Evolutionary conservation across 2,797 vertebrate species (phyloP), one percentile per base, ranked within the genome.

Genomic region (Capromys pilorides): DNA sequence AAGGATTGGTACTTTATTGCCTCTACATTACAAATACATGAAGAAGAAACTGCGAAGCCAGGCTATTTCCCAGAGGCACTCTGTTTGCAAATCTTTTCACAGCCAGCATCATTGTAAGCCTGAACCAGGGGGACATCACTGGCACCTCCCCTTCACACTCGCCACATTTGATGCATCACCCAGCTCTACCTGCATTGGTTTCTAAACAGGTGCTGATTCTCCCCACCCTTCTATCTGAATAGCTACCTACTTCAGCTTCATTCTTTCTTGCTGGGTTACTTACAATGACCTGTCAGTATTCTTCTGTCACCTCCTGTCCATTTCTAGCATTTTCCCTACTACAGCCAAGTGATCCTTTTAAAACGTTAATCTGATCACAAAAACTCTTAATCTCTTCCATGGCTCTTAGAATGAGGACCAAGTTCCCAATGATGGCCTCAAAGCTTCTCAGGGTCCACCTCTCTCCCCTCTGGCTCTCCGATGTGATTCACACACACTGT

Each of bases 401-500:
- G 21, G 71, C 78, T 54, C 87, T 80, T 11, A 61, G 62, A 73
- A 66, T 24, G 16, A 82, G 89, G 57, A 54, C 14, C 22, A 14
- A 51, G 66, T 79, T 69, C 77, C 57, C 69, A 39, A 51, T 21
- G 14, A 33, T 2, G 7, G 14, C 49, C 11, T 10, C 9, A 18
- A 4, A 21, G 13, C 11, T 45, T 28, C 28, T 33, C 24, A 26
- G 22, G 9, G 49, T 28, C 59, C 11, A 0, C 7, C 4, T 7
- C 33, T 26, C 21, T 49, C 8, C 16, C 16, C 24, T n/a, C 24
- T 57, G 9, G 0, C 39, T 62, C 59, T 16, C 2, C 26, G 26
- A 21, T 0, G 1, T 28, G 59, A 28, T 24, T 4, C 13, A n/a
- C 3, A 1, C 19, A 16, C 1, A 0, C 9, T 22, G 73, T 28